Evolutionary conservation across 37 sponge, comb jelly and placozoan genomes (phyloP).

Genomic region (Halisarca cf. caerulea): DNA sequence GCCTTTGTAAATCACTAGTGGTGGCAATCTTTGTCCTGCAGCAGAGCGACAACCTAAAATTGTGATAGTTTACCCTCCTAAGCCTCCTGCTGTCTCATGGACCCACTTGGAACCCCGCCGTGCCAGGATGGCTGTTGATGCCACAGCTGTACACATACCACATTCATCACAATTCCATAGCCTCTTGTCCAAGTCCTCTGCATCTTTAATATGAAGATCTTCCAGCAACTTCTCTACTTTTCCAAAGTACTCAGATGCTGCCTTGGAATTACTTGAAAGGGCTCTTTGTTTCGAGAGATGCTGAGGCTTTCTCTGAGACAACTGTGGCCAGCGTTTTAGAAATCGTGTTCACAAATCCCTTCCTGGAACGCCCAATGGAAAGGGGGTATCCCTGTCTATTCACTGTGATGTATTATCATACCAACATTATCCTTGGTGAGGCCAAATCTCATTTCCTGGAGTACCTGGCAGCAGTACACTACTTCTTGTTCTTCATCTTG

Average conservation of each 20-base stretch:
- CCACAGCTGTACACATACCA: background rate
- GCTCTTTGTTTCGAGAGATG: slow-evolving; percentile 9
- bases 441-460: slow-evolving; percentile 58
- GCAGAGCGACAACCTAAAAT: slow-evolving; percentile 11
- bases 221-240: background rate
- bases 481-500: slow-evolving; percentile 45
- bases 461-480: slow-evolving; percentile 23
- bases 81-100: slow-evolving; percentile 22
- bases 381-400: slow-evolving; percentile 21
- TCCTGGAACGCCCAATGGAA: slow-evolving; percentile 33
- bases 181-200: background rate
- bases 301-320: background rate
- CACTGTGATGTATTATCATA: slow-evolving; percentile 38
- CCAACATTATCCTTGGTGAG: slow-evolving; percentile 50
- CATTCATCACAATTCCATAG: slow-evolving; percentile 40
- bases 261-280: background rate
- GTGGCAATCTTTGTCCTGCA: slow-evolving; percentile 22
- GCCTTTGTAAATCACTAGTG: slow-evolving; percentile 31
- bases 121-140: background rate
- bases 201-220: background rate
- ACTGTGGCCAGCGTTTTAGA: slow-evolving; percentile 38
- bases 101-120: slow-evolving; percentile 8
- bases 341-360: slow-evolving; percentile 47
- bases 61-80: slow-evolving; percentile 21
- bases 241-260: background rate